Percentiles rank a stretch among this genome's conserved stretches.
Conservation (phyloP, 2,113 vertebrate genomes). For the Corvus moneduloides region DNA sequence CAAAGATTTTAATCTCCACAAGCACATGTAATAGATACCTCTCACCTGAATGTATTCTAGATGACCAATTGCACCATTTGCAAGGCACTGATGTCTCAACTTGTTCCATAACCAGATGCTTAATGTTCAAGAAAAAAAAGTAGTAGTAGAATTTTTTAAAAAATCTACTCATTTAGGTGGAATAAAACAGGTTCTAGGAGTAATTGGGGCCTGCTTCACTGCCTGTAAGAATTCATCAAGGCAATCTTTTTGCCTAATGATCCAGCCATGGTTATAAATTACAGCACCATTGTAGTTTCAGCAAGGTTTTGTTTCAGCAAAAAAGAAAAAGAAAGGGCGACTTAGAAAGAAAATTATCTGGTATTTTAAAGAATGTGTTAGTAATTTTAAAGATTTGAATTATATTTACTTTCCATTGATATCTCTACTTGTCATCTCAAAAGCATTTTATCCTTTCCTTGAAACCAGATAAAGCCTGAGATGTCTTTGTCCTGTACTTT, state of each 20-base stretch:
- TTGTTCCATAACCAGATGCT: conserved; percentile 38
- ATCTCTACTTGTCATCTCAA: neutral
- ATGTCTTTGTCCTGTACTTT: neutral
- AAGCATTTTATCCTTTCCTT: neutral
- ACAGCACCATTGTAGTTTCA: neutral
- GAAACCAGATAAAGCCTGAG: neutral
- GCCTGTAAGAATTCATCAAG: conserved; percentile 52
- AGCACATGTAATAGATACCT: neutral
- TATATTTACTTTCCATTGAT: neutral
- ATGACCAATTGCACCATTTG: conserved; percentile 21
- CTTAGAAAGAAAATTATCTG: neutral
- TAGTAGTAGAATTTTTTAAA: neutral
- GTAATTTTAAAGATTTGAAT: neutral
- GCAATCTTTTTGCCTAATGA: conserved; percentile 56
- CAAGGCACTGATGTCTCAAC: neutral
- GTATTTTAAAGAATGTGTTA: neutral
- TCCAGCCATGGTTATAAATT: conserved; percentile 20
- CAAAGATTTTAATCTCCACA: neutral
- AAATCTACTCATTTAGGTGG: conserved; percentile 21
- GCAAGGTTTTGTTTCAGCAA: neutral
- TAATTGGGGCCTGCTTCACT: conserved; percentile 43
- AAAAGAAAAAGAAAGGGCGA: neutral
- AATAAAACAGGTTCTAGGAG: conserved; percentile 49
- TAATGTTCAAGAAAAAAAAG: conserved; percentile 42
- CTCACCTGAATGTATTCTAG: neutral